Conservation (phyloP, 2,113 vertebrate genomes). For the Sprattus sprattus region DNA sequence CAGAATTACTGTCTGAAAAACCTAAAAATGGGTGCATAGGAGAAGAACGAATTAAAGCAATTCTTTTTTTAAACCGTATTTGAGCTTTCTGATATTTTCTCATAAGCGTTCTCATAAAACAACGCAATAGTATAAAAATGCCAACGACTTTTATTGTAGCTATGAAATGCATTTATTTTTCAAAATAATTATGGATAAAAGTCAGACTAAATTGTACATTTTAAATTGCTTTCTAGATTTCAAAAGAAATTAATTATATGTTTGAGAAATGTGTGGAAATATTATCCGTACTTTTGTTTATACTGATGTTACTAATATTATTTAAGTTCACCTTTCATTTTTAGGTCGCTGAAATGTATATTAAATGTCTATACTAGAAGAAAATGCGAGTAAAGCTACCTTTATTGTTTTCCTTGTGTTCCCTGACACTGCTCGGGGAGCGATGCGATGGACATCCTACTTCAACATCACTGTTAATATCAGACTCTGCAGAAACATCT, state of each 20-base stretch:
- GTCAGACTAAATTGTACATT: neutral
- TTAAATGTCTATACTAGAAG: neutral
- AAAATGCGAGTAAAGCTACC: conserved; percentile 65
- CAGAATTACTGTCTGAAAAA: conserved; percentile 84
- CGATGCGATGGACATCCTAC: conserved; percentile 94
- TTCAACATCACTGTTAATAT: conserved; percentile 98
- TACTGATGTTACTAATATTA: neutral
- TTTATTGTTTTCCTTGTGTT: conserved; percentile 97
- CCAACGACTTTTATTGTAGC: neutral
- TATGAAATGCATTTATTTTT: neutral
- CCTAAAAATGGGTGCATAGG: conserved; percentile 61
- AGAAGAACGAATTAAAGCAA: neutral
- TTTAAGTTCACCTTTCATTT: neutral
- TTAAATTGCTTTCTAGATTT: neutral
- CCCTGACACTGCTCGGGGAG: conserved; percentile 81
- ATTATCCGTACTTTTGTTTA: neutral
- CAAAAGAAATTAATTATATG: neutral
- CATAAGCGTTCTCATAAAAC: neutral
- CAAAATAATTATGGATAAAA: neutral
- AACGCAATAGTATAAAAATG: neutral
- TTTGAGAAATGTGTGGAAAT: neutral
- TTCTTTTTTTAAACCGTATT: neutral
- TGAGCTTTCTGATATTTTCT: neutral
- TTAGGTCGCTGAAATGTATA: neutral
- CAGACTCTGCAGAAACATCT: conserved; percentile 91